Conservation (phyloP, 2,888 invertebrate genomes). For the Ypsolopha scabrella region DNA sequence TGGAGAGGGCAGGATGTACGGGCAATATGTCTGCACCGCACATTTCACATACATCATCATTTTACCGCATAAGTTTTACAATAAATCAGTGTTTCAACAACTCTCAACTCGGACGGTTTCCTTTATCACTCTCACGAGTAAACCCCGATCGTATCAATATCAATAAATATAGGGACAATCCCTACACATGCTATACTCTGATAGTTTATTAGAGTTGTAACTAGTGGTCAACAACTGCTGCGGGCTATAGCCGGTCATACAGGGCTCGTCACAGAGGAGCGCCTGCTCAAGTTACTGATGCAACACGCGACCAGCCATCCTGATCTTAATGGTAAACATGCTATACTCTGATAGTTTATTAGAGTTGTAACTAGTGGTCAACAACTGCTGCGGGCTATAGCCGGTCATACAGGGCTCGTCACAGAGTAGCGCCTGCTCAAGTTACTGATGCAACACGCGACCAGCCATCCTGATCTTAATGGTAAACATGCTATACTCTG, state of each 20-base stretch:
- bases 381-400: slow-evolving; percentile 42
- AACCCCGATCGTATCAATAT: too few relatives aligned
- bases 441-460: slow-evolving; percentile 39
- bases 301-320: slow-evolving; percentile 43
- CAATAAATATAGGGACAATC: slow-evolving; percentile 7
- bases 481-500: slow-evolving; percentile 22
- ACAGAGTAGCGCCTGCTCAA: slow-evolving; percentile 49
- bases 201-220: background rate
- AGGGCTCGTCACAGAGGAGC: slow-evolving; percentile 52
- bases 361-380: slow-evolving; percentile 47
- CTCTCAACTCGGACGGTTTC: too few relatives aligned
- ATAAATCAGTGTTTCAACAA: too few relatives aligned
- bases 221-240: slow-evolving; percentile 44
- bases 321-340: slow-evolving; percentile 37
- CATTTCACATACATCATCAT: too few relatives aligned
- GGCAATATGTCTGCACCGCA: too few relatives aligned
- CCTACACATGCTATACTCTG: background rate
- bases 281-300: slow-evolving; percentile 39
- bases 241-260: slow-evolving; percentile 38
- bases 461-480: slow-evolving; percentile 37
- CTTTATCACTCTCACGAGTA: too few relatives aligned
- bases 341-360: too few relatives aligned
- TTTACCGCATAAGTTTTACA: too few relatives aligned
- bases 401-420: slow-evolving; percentile 42
- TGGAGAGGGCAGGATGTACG: too few relatives aligned